A percentile compares a stretch with the other conserved stretches of the same genome.
Conservation (phyloP, 1,140 invertebrate genomes). For the Epicauta chinensis region DNA sequence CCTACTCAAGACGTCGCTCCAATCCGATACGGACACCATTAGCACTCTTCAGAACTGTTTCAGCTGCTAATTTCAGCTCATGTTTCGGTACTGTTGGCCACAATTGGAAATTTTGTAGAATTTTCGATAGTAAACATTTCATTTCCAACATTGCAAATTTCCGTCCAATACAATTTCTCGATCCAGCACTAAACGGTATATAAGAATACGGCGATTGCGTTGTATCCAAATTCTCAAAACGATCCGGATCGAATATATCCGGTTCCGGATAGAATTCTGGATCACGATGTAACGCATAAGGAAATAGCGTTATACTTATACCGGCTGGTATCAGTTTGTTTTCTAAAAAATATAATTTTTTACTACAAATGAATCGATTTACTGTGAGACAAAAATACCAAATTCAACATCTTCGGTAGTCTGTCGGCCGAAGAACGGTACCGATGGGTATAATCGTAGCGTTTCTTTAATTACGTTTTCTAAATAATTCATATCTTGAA, state of each 20-base stretch:
- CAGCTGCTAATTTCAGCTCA: constrained; percentile 32
- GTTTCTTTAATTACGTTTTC: constrained; percentile 41
- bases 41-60: constrained; percentile 35
- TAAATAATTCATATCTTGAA: constrained; percentile 54
- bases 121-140: constrained; percentile 58
- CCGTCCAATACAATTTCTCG: constrained; percentile 69
- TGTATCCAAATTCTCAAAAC: constrained; percentile 58
- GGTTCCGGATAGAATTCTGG: constrained; percentile 62
- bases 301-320: constrained; percentile 47
- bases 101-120: constrained; percentile 58
- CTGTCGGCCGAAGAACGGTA: constrained; percentile 49
- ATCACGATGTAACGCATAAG: constrained; percentile 61
- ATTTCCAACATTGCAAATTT: constrained; percentile 72
- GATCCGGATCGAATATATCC: constrained; percentile 67
- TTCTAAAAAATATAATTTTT: constrained; percentile 30
- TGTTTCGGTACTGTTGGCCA: constrained; percentile 29
- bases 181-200: constrained; percentile 70
- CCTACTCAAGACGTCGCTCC: no score
- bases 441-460: constrained; percentile 23
- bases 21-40: no score
- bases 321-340: constrained; percentile 48
- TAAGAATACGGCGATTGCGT: constrained; percentile 57
- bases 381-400: constrained; percentile 6
- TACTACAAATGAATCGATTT: background rate
- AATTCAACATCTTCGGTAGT: constrained; percentile 48